phyloP scores from a whole-genome alignment of 2,888 invertebrate species.

The Lycophotia porphyrea region DNA sequence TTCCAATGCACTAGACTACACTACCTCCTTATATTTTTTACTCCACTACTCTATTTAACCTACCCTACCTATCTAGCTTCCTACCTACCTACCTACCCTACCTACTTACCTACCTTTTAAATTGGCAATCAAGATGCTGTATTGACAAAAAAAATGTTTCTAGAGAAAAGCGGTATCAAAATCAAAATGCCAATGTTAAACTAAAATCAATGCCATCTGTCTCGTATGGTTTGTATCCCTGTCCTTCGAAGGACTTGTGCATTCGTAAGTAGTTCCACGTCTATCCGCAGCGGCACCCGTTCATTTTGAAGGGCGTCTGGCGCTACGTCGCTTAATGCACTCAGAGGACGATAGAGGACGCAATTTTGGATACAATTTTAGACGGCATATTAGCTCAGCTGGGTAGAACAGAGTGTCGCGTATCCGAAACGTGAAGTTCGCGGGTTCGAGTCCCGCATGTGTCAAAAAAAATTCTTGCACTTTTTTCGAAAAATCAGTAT shows the following conservation, averaged over 20 bases:
- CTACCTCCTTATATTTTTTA: too few species aligned
- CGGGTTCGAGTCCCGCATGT: conserved; percentile 33
- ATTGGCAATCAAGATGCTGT: neutral
- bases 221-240: too few species aligned
- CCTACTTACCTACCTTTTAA: too few species aligned
- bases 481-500: neutral
- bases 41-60: too few species aligned
- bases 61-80: too few species aligned
- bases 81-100: too few species aligned
- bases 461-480: conserved; percentile 7
- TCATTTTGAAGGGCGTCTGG: conserved; percentile 5
- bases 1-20: too few species aligned
- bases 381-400: conserved; percentile 33
- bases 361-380: neutral
- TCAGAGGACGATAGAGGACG: neutral
- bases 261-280: neutral
- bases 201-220: conserved; percentile 6
- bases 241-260: neutral
- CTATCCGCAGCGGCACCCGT: neutral
- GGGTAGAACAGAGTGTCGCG: conserved; percentile 13
- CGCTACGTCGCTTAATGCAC: conserved; percentile 3
- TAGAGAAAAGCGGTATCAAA: neutral
- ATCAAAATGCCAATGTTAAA: neutral
- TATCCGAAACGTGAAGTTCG: conserved; percentile 10
- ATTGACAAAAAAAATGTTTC: neutral